Evolutionary conservation across 2,888 invertebrate species (phyloP).

Genomic region (Alitta virens): DNA sequence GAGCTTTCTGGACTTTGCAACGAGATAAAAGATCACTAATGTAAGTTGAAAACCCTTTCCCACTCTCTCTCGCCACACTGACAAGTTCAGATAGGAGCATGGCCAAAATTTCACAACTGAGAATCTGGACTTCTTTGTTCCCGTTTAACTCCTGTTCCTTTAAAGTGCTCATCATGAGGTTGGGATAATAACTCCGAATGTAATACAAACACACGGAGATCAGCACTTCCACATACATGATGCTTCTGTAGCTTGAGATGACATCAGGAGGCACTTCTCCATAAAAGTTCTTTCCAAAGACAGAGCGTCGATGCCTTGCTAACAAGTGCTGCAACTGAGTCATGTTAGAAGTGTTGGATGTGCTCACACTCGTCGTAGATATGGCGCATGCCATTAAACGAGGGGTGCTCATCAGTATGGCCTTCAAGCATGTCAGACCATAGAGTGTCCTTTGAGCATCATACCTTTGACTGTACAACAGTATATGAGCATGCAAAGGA

Average conservation of each 20-base stretch:
- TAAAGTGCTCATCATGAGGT: constrained; percentile 68
- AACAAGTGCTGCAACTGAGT: constrained; percentile 64
- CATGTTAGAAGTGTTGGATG: constrained; percentile 46
- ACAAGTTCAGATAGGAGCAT: constrained; percentile 72
- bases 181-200: constrained; percentile 76
- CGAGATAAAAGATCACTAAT: constrained; percentile 69
- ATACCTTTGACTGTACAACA: constrained; percentile 77
- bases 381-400: constrained; percentile 73
- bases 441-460: constrained; percentile 74
- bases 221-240: constrained; percentile 78
- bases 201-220: constrained; percentile 74
- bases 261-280: constrained; percentile 62
- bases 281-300: constrained; percentile 66
- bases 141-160: constrained; percentile 67
- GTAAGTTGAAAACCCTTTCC: constrained; percentile 74
- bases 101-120: constrained; percentile 73
- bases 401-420: constrained; percentile 70
- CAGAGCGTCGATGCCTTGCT: constrained; percentile 75
- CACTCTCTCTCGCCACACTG: constrained; percentile 73
- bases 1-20: constrained; percentile 80
- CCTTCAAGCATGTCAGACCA: constrained; percentile 72
- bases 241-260: constrained; percentile 70
- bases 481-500: constrained; percentile 75
- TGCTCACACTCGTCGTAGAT: constrained; percentile 71
- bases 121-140: constrained; percentile 75